These are phyloP conservation scores for Leuciscus waleckii DNA, from an alignment of 2,797 vertebrate species.

Conservation along the genomic window DNA sequence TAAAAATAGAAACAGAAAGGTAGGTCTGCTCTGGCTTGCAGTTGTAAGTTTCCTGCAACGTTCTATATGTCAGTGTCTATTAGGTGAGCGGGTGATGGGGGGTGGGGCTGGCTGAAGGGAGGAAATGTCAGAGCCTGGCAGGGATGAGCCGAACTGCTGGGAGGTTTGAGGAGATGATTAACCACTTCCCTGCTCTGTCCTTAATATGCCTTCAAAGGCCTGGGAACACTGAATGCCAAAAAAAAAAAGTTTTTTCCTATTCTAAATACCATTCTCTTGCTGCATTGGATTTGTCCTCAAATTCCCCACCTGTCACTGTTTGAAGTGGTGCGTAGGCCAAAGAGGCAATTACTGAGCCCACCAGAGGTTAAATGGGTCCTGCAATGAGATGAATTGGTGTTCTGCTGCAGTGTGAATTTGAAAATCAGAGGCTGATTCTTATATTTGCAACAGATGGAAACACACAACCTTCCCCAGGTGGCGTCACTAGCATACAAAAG, in stretches of 20 bases:
- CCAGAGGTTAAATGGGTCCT: slow-evolving; percentile 49
- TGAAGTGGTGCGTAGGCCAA: slow-evolving; percentile 35
- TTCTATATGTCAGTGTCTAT: slow-evolving; percentile 49
- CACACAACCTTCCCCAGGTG: not conserved
- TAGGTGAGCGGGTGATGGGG: slow-evolving; percentile 39
- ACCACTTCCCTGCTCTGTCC: slow-evolving; percentile 41
- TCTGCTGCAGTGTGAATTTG: not conserved
- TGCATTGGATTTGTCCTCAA: slow-evolving; percentile 26
- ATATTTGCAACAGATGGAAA: slow-evolving; percentile 1
- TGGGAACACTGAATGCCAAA: slow-evolving; percentile 45
- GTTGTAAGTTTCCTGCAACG: slow-evolving; percentile 5
- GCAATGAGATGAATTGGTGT: slow-evolving; percentile 24
- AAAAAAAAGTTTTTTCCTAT: not conserved
- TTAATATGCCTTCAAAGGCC: slow-evolving; percentile 46
- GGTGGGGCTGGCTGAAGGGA: slow-evolving; percentile 36
- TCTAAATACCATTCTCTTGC: slow-evolving; percentile 22
- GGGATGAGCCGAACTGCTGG: slow-evolving; percentile 44
- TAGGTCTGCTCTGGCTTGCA: slow-evolving; percentile 15
- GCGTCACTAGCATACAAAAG: not conserved
- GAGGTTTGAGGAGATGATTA: slow-evolving; percentile 50
- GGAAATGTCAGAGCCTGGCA: slow-evolving; percentile 50
- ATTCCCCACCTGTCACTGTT: slow-evolving; percentile 36
- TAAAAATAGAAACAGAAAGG: slow-evolving; percentile 20
- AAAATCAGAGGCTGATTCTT: not conserved
- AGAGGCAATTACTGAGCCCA: slow-evolving; percentile 40